Percentiles rank a stretch among this genome's conserved stretches.
These are phyloP conservation scores for Neosalanx taihuensis DNA, from an alignment of 2,797 vertebrate genomes.

Conservation along the genomic window DNA sequence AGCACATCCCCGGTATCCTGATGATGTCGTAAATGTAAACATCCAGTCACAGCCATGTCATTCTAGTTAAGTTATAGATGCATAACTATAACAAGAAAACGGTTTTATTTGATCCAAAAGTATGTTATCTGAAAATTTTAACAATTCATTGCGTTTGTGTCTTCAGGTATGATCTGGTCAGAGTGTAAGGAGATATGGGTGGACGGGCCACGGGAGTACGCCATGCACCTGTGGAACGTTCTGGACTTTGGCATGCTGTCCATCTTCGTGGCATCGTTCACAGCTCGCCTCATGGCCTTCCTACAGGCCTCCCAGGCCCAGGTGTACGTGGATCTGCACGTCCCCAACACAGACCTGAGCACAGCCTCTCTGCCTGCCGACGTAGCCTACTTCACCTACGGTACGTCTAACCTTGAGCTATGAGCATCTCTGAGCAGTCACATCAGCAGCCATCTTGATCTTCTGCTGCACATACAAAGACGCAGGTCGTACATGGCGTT, in stretches of 20 bases:
- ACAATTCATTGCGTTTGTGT: background rate
- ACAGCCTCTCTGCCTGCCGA: slow-evolving; percentile 80
- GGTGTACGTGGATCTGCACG: slow-evolving; percentile 77
- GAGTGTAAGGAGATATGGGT: slow-evolving; percentile 87
- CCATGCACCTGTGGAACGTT: slow-evolving; percentile 82
- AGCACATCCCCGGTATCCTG: too few species aligned
- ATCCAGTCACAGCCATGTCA: background rate
- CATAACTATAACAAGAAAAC: background rate
- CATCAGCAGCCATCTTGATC: too few species aligned
- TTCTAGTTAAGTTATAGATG: background rate
- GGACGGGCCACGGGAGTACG: slow-evolving; percentile 79
- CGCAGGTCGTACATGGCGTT: too few species aligned
- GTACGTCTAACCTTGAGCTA: slow-evolving; percentile 56
- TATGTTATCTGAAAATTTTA: too few species aligned
- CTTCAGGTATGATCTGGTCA: slow-evolving; percentile 83
- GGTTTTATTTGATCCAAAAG: too few species aligned
- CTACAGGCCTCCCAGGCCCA: slow-evolving; percentile 80
- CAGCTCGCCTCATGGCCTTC: slow-evolving; percentile 81
- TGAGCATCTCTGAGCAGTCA: background rate
- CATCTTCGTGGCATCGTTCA: slow-evolving; percentile 83
- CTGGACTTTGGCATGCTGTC: slow-evolving; percentile 85
- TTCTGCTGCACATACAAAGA: background rate
- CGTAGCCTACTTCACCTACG: slow-evolving; percentile 82
- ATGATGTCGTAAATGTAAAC: too few species aligned
- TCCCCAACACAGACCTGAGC: slow-evolving; percentile 69